phyloP scores from a whole-genome alignment of 1,140 invertebrate genomes.

The Drosophila dunni region DNA sequence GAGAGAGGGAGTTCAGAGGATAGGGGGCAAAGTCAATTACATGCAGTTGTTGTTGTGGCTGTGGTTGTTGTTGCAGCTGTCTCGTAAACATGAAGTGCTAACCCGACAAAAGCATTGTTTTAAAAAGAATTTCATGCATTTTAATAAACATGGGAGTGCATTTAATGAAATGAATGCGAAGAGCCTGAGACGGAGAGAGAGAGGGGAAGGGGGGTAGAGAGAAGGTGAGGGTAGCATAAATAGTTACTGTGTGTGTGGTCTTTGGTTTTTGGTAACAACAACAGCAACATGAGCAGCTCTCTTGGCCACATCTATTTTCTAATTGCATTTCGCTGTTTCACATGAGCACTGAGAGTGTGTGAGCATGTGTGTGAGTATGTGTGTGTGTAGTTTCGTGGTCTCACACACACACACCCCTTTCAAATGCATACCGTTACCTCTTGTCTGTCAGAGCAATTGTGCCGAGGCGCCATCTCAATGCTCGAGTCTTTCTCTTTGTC shows the following conservation, averaged over 20 bases:
- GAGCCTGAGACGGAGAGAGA: background rate
- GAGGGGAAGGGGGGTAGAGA: background rate
- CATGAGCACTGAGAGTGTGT: background rate
- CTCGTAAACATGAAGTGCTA: conserved; percentile 57
- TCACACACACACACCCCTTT: conserved; percentile 57
- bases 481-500: conserved; percentile 21
- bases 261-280: conserved; percentile 34
- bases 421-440: conserved; percentile 47
- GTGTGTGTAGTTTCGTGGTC: conserved; percentile 49
- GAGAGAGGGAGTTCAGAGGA: too few relatives aligned
- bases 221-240: background rate
- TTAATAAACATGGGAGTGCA: conserved; percentile 74
- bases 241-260: conserved; percentile 26
- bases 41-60: conserved; percentile 33
- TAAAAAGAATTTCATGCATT: conserved; percentile 76
- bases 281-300: conserved; percentile 24
- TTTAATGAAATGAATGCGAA: conserved; percentile 65
- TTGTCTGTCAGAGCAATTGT: conserved; percentile 13
- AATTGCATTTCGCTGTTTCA: conserved; percentile 75
- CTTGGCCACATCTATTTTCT: conserved; percentile 76
- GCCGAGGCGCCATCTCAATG: conserved; percentile 24
- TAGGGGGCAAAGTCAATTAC: conserved; percentile 66
- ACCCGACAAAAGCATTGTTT: conserved; percentile 52
- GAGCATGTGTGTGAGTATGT: conserved; percentile 20
- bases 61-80: conserved; percentile 48